These are phyloP conservation scores for Ametastegia equiseti DNA, from an alignment of 2,888 invertebrate genomes.

Conservation along the genomic window DNA sequence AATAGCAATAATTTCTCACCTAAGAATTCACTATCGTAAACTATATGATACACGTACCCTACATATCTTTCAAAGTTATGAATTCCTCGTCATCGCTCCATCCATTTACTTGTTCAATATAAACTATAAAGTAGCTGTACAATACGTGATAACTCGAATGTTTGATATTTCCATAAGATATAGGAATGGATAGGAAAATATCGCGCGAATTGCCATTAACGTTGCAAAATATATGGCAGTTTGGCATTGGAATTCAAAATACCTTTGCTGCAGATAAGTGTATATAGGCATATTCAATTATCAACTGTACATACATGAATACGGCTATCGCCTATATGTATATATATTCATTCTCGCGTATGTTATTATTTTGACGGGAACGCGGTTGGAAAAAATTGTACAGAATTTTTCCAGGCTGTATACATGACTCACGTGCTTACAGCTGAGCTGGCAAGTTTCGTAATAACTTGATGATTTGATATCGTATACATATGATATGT, in stretches of 20 bases:
- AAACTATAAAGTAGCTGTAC: background rate
- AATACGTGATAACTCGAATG: background rate
- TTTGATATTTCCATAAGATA: background rate
- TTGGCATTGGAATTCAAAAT: slow-evolving; percentile 27
- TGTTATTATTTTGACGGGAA: slow-evolving; percentile 17
- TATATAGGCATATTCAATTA: background rate
- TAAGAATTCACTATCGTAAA: slow-evolving; percentile 9
- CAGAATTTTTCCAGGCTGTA: too few species aligned
- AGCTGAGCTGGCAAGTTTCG: background rate
- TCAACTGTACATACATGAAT: background rate
- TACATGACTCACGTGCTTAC: background rate
- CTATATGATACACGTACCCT: too few species aligned
- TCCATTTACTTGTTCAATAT: background rate
- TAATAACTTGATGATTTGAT: background rate
- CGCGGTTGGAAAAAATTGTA: background rate
- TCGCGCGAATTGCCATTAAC: slow-evolving; percentile 7
- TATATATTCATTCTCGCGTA: background rate
- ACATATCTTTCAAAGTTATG: background rate
- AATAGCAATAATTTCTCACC: too few species aligned
- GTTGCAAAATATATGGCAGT: background rate
- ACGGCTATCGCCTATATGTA: background rate
- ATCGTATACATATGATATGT: too few species aligned
- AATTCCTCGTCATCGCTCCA: background rate
- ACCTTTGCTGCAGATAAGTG: background rate
- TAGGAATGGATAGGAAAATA: background rate